Evolutionary conservation across 2,888 invertebrate species (phyloP).

Genomic region (Hemithea aestivaria): DNA sequence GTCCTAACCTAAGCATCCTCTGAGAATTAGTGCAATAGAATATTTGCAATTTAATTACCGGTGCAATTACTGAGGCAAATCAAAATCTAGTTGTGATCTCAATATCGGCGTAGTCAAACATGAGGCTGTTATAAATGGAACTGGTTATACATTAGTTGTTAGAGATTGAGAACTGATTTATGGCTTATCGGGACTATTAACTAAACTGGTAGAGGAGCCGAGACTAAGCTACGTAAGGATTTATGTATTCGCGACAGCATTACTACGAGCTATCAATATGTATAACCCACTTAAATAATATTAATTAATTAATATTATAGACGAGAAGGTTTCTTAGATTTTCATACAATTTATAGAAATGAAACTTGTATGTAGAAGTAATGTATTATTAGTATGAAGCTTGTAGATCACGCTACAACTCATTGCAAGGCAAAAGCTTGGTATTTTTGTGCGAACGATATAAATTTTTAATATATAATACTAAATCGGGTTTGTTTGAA

Average conservation of each 20-base stretch:
- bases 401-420: too few species aligned
- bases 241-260: constrained; percentile 65
- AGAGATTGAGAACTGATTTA: constrained; percentile 43
- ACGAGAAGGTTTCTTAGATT: too few species aligned
- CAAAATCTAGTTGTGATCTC: constrained; percentile 35
- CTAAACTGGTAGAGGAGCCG: constrained; percentile 22
- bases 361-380: too few species aligned
- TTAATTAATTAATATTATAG: too few species aligned
- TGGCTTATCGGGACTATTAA: constrained; percentile 22
- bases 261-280: too few species aligned
- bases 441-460: too few species aligned
- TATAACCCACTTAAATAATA: too few species aligned
- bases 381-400: too few species aligned
- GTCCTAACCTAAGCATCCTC: constrained; percentile 22
- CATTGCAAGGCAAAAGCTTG: too few species aligned
- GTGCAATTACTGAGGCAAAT: constrained; percentile 31
- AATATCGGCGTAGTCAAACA: constrained; percentile 31
- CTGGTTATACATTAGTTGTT: constrained; percentile 39
- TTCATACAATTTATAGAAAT: too few species aligned
- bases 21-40: constrained; percentile 32
- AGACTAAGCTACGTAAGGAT: constrained; percentile 54
- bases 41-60: constrained; percentile 39
- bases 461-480: too few species aligned
- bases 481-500: too few species aligned
- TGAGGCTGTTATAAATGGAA: constrained; percentile 39